A percentile compares a stretch with the other conserved stretches of the same genome.
These are phyloP conservation scores for Enteromius afrohamiltoni DNA, from an alignment of 2,797 vertebrate species.

Conservation along the genomic window DNA sequence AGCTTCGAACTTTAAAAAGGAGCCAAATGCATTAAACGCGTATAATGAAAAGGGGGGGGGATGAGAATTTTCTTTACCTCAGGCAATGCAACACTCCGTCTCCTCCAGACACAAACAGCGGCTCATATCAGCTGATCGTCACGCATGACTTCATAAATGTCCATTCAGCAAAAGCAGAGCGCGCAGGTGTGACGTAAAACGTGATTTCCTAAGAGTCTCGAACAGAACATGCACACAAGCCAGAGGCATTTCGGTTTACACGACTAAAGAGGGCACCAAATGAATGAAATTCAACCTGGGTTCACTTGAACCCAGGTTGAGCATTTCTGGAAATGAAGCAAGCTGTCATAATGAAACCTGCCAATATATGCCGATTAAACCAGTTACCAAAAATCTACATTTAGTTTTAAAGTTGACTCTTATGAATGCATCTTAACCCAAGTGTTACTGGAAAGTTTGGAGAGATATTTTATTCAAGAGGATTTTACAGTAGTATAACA, in stretches of 20 bases:
- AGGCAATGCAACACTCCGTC: background rate
- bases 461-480: background rate
- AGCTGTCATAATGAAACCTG: background rate
- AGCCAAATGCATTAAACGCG: background rate
- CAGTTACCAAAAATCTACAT: no score
- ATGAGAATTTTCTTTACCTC: background rate
- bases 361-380: background rate
- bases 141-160: background rate
- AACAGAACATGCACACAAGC: background rate
- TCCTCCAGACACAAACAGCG: background rate
- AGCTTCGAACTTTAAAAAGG: background rate
- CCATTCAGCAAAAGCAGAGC: slow-evolving; percentile 6
- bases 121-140: slow-evolving; percentile 15
- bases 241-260: background rate
- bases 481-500: background rate
- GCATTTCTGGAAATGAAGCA: background rate
- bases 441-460: background rate
- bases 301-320: background rate
- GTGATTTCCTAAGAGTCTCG: background rate
- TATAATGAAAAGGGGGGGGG: background rate
- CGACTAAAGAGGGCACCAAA: background rate
- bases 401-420: no score
- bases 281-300: background rate
- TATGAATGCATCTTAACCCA: background rate
- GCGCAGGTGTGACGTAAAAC: slow-evolving; percentile 1